These are phyloP conservation scores for Uromys caudimaculatus DNA, from an alignment of 2,797 vertebrate species.

Conservation along the genomic window DNA sequence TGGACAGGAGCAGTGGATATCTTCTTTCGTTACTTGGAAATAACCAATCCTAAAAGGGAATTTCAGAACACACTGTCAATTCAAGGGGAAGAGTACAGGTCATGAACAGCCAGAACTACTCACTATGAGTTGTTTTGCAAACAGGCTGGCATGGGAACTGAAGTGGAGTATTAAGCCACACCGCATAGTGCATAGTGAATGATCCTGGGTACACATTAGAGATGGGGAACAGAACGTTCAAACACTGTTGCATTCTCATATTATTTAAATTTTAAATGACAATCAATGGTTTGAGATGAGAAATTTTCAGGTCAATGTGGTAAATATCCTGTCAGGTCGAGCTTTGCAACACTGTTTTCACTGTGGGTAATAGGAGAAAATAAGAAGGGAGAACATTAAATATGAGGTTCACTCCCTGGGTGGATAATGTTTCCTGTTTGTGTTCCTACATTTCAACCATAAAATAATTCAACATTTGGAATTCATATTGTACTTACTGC, in stretches of 20 bases:
- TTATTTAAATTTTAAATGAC: slow-evolving; percentile 8
- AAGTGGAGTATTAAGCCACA: neutral
- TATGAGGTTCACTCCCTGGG: slow-evolving; percentile 43
- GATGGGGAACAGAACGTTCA: neutral
- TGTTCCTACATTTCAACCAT: slow-evolving; percentile 43
- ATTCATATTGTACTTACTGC: slow-evolving; percentile 46
- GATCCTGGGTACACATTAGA: neutral
- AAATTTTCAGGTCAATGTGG: slow-evolving; percentile 59
- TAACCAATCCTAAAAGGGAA: neutral
- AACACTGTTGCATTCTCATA: neutral
- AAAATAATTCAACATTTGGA: slow-evolving; percentile 51
- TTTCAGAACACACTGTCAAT: neutral
- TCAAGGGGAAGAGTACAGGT: neutral
- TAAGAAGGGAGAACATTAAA: slow-evolving; percentile 62
- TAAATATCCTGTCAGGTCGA: slow-evolving; percentile 39
- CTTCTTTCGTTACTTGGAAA: neutral
- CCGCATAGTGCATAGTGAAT: neutral
- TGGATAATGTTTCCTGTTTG: slow-evolving; percentile 63
- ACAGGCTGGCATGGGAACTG: neutral
- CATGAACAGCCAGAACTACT: neutral
- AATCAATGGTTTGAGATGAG: neutral
- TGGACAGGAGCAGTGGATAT: neutral
- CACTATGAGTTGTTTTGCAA: neutral
- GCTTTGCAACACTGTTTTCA: slow-evolving; percentile 35
- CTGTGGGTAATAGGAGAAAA: slow-evolving; percentile 61